Base-by-base conservation (phyloP, 2,797 vertebrate species). In the Typhlichthys subterraneus region DNA sequence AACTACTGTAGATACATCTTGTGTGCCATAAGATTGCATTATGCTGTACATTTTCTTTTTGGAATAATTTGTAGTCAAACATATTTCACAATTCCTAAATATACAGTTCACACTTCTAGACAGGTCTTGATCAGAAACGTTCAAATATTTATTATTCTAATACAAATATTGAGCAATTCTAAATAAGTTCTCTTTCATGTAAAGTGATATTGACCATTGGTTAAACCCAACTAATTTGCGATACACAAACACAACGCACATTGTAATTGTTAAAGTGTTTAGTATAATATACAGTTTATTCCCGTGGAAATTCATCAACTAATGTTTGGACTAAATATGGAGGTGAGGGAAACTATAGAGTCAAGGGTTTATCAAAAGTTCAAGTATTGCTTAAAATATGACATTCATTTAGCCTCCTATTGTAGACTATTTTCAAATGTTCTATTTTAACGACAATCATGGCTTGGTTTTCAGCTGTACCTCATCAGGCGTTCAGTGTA, bases 21-120 rank as follows among this genome's bases (percentile, higher is more conserved):
- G 23, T 29, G 60, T 63, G 49, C 10, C 48, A 62, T 67, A 66
- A 72, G 62, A 57, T 29, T 4, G 7, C 59, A 42, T 63, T 42
- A 12, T 66, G 62, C 57, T 74, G 17, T 71, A 72, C 64, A 72
- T 48, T 15, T 53, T 23, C 23, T 33, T 31, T 59, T 45, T 70
- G 15, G 47, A 69, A 62, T 50, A 48, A 12, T 55, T 52, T 51
- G 47, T 57, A 64, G 38, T 51, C 15, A 49, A 67, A 33, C 29
- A 29, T 31, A 72, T 47, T 57, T 29, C 42, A 65, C n/a, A 19
- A 31, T 50, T 60, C 50, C 47, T 70, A 55, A 29, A 29, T 29
- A 29, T 29, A 65, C 29, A 63, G 59, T 53, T 1, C 47, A 19
- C 19, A 55, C 31, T 64, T 51, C 17, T 62, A 33, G 50, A 57